Evolutionary conservation across 2,888 invertebrate species (phyloP), one percentile per base, ranked within the genome.

Genomic region (Lycocerus yunnanus): DNA sequence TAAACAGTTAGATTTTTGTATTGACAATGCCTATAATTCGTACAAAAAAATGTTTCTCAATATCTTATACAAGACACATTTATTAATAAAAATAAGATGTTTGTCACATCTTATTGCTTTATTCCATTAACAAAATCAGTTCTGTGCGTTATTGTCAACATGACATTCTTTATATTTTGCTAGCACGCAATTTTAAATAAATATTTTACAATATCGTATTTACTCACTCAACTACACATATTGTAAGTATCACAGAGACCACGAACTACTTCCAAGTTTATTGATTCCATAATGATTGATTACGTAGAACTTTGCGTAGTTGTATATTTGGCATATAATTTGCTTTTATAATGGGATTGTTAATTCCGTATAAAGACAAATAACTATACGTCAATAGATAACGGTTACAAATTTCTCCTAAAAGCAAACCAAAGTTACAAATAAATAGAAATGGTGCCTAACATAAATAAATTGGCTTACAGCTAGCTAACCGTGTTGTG

Each of bases 401-500:
- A 73, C 67, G 73, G 75, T 75, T 70, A 75, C 75, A 75, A 75
- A 74, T 77, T 74, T 69, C 72, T 72, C 71, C 68, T 67, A 69
- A 72, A 71, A 68, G 71, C 73, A 74, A 73, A 76, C 73, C 76
- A 72, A 74, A 73, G 76, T 73, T 76, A 74, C 73, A 76, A 73
- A 73, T 76, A 74, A 80, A 82, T 81, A 83, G 80, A 81, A 81
- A 83, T 82, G 80, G 81, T 82, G 81, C 82, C 81, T 81, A 80
- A 78, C 78, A 82, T 83, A 84, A 84, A 84, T 84, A 84, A 84
- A 84, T 84, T 82, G 83, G 81, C 78, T 80, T 79, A 78, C 79
- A 82, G 82, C 80, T 81, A 82, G 81, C 83, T 84, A 83, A 84
- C 83, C 83, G 81, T 83, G 82, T 81, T 85, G 85, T 80, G 85